A percentile compares a stretch with the other conserved stretches of the same genome.
phyloP scores from a whole-genome alignment of 2,888 invertebrate genomes.

The Danaus chrysippus region DNA sequence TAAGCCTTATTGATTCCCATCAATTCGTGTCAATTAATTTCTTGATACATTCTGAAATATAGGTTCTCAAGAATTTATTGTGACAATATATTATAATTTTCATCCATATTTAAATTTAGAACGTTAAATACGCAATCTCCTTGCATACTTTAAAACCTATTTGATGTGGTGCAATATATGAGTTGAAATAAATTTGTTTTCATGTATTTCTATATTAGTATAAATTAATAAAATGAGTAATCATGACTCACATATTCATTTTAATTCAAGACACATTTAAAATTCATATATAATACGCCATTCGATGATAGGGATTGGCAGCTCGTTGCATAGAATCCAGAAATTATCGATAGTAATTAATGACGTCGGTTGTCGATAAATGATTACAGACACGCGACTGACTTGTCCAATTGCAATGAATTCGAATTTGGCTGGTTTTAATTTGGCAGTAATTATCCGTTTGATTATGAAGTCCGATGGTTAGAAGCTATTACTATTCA shows the following conservation, averaged over 20 bases:
- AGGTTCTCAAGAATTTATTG: too few species aligned
- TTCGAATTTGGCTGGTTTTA: conserved; percentile 48
- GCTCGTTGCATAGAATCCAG: conserved; percentile 2
- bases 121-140: too few species aligned
- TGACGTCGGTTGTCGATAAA: conserved; percentile 38
- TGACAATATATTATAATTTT: too few species aligned
- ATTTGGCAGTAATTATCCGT: conserved; percentile 47
- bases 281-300: not conserved
- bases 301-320: not conserved
- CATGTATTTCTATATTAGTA: too few species aligned
- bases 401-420: conserved; percentile 44
- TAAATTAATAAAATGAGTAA: too few species aligned
- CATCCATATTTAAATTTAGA: too few species aligned
- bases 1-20: too few species aligned
- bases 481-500: conserved; percentile 17
- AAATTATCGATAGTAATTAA: conserved; percentile 17
- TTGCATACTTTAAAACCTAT: too few species aligned
- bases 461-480: conserved; percentile 35
- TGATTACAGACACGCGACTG: conserved; percentile 36
- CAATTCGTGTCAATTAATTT: too few species aligned
- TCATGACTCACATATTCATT: not conserved
- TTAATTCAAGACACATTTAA: not conserved
- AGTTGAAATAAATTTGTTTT: too few species aligned
- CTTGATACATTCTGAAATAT: too few species aligned
- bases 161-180: too few species aligned